phyloP scores from a whole-genome alignment of 2,888 invertebrate species.

The Chymomyza caudatula region DNA sequence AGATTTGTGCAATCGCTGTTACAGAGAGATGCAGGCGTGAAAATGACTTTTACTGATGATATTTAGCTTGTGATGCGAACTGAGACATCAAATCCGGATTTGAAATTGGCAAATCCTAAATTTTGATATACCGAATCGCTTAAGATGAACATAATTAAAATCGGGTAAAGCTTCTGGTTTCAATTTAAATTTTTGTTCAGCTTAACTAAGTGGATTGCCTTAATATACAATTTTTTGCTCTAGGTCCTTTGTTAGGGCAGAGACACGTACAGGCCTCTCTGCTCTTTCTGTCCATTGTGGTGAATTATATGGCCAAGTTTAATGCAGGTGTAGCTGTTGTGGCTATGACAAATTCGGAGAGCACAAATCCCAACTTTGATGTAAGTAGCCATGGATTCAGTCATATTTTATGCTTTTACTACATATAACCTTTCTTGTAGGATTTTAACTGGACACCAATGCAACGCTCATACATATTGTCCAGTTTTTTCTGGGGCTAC shows the following conservation, averaged over 20 bases:
- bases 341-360: constrained; percentile 83
- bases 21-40: too few relatives aligned
- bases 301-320: constrained; percentile 83
- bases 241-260: constrained; percentile 80
- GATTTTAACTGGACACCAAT: constrained; percentile 79
- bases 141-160: too few relatives aligned
- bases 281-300: constrained; percentile 81
- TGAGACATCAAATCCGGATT: too few relatives aligned
- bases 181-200: too few relatives aligned
- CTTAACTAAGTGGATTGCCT: too few relatives aligned
- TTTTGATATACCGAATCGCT: too few relatives aligned
- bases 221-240: too few relatives aligned
- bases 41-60: too few relatives aligned
- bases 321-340: constrained; percentile 85
- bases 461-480: constrained; percentile 81
- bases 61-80: too few relatives aligned
- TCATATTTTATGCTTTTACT: constrained; percentile 23
- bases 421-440: constrained; percentile 36
- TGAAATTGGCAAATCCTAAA: too few relatives aligned
- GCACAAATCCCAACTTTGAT: constrained; percentile 78
- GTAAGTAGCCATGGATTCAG: constrained; percentile 71
- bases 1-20: too few relatives aligned
- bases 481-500: constrained; percentile 90
- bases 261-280: constrained; percentile 83
- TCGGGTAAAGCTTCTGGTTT: too few relatives aligned